Evolutionary conservation across 1,140 invertebrate species (phyloP), one percentile per base, ranked within the genome.

Genomic region (Caenorhabditis remanei): DNA sequence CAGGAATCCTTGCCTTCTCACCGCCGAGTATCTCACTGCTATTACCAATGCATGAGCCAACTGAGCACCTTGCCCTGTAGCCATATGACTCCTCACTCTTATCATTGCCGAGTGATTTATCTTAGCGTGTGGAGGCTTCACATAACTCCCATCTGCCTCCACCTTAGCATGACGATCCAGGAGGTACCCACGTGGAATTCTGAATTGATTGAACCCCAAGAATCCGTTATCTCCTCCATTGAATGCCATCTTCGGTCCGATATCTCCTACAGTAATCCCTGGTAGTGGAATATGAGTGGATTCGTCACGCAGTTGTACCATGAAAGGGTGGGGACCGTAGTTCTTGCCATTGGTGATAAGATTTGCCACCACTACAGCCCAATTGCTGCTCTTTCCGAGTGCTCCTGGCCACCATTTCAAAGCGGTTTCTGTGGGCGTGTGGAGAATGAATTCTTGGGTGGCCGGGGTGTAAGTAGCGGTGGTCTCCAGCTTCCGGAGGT

Each of bases 41-140:
- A 93, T 92, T 7, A 91, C 90, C 32, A 83, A 83, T 11, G 92
- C 92, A 84, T 87, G 87, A 21, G 89, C 91, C 16, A 93, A 82
- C 65, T 90, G 88, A 43, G 87, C 88, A 50, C 90, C 90, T 13
- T 93, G 83, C 48, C 65, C 40, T 46, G 40, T 40, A 14, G 90
- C 85, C 65, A 98, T 93, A 41, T 95, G 94, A 16, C 96, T 96
- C n/a, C 97, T 94, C 0, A 97, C 96, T 93, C 97, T 96, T 93
- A 98, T 96, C 97, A 98, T 98, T 0, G 96, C 96, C 19, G 96
- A 96, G 93, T 98, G 98, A 0, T 96, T 95, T 0, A 97, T 93
- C 92, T 97, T 97, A 63, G 95, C 95, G 92, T 95, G 96, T 40
- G 95, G 94, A 0, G 96, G 95, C 92, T 96, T 95, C 0, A 96